These are phyloP conservation scores for Epinephelus coioides DNA, from an alignment of 2,797 vertebrate genomes.

Conservation along the genomic window DNA sequence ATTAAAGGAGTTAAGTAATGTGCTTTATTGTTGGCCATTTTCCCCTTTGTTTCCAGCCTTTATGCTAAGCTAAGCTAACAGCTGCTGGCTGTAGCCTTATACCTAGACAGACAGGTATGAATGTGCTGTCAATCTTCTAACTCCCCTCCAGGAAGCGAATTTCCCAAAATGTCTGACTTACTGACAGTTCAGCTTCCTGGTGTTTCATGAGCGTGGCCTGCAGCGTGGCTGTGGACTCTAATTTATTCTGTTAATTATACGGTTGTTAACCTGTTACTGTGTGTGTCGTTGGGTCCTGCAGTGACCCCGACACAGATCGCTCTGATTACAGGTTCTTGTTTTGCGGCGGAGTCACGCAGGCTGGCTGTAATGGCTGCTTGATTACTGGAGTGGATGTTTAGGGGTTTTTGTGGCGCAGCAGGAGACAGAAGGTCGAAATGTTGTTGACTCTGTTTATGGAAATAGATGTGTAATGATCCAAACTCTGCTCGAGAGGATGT, in stretches of 20 bases:
- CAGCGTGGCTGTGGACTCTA: background rate
- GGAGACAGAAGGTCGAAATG: conserved; percentile 23
- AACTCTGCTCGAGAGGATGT: background rate
- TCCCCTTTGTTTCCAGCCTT: too few relatives aligned
- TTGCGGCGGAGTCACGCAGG: background rate
- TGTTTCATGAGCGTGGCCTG: background rate
- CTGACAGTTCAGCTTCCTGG: too few relatives aligned
- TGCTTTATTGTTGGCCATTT: too few relatives aligned
- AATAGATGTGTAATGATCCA: conserved; percentile 11
- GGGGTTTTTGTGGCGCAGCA: background rate
- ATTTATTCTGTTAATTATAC: conserved; percentile 2
- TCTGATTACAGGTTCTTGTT: conserved; percentile 36
- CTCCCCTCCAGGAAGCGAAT: background rate
- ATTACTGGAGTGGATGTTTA: conserved; percentile 41
- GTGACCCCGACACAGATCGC: background rate
- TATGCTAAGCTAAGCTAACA: too few relatives aligned
- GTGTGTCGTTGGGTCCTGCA: too few relatives aligned
- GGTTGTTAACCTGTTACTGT: background rate
- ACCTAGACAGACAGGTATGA: background rate
- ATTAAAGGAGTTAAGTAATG: too few relatives aligned
- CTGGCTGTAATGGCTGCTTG: conserved; percentile 7
- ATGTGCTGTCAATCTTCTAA: background rate
- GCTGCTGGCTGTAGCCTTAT: background rate
- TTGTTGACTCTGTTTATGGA: conserved; percentile 22
- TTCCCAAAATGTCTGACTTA: background rate